A percentile compares a stretch with the other conserved stretches of the same genome.
Evolutionary conservation across 2,797 vertebrate genomes (phyloP).

Genomic region (Cetoscarus ocellatus): DNA sequence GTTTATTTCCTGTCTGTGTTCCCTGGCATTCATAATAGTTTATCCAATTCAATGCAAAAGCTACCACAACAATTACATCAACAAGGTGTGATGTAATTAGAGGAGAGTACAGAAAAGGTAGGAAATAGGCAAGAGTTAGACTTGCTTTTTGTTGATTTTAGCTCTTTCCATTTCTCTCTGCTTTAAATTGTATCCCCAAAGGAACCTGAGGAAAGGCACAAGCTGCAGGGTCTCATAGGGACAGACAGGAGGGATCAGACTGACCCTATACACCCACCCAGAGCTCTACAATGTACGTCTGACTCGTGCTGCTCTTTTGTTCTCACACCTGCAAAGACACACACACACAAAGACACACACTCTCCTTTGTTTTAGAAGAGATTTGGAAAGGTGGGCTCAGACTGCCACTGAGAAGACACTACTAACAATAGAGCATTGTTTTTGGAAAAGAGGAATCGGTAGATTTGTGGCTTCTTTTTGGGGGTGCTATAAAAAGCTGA

Average conservation of each 20-base stretch:
- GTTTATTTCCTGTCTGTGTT: no score
- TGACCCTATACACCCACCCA: conserved; percentile 52
- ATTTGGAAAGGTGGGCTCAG: conserved; percentile 57
- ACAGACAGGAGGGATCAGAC: conserved; percentile 9
- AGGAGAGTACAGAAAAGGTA: neutral
- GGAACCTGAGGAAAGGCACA: conserved; percentile 36
- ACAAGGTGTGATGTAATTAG: neutral
- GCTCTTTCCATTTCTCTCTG: conserved; percentile 16
- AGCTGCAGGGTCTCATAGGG: conserved; percentile 20
- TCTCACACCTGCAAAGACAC: conserved; percentile 59
- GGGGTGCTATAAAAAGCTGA: conserved; percentile 44
- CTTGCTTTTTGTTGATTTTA: conserved; percentile 29
- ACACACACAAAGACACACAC: conserved; percentile 16
- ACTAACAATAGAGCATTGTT: conserved; percentile 76
- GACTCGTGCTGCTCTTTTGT: conserved; percentile 61
- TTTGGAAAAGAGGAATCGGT: conserved; percentile 38
- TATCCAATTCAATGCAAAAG: no score
- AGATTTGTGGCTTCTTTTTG: conserved; percentile 27
- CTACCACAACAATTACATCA: no score
- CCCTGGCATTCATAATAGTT: no score
- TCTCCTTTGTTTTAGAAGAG: conserved; percentile 57
- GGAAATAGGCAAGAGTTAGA: conserved; percentile 14
- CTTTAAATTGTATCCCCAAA: conserved; percentile 50
- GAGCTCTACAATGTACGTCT: conserved; percentile 50
- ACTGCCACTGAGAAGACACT: conserved; percentile 39